Conservation (phyloP, 1,140 invertebrate genomes). For the Paralvinella palmiformis region DNA sequence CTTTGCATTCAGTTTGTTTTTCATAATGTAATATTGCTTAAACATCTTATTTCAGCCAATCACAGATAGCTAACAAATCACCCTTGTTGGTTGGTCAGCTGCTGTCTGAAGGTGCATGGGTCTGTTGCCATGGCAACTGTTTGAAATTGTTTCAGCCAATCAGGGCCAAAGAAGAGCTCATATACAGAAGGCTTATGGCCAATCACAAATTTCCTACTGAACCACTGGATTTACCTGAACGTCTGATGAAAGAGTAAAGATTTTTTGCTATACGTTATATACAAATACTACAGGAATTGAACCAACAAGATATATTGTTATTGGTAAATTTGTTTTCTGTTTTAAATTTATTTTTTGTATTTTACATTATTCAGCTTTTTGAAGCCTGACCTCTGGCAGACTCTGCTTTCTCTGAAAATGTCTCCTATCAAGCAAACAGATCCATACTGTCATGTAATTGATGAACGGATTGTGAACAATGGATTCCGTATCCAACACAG, state of each 20-base stretch:
- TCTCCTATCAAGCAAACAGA: not conserved
- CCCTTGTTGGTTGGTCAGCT: constrained; percentile 24
- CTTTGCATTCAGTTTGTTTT: too few relatives aligned
- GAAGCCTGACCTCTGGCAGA: constrained; percentile 17
- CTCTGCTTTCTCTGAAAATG: constrained; percentile 15
- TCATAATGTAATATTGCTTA: too few relatives aligned
- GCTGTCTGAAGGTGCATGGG: constrained; percentile 25
- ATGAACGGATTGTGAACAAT: constrained; percentile 23
- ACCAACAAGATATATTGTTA: too few relatives aligned
- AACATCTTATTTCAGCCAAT: too few relatives aligned
- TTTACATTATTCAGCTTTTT: not conserved
- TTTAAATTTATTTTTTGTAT: too few relatives aligned
- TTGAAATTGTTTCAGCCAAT: constrained; percentile 25
- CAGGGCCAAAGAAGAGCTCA: constrained; percentile 24
- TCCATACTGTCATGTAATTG: constrained; percentile 19
- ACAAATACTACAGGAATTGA: too few relatives aligned
- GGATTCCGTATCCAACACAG: constrained; percentile 16
- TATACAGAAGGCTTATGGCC: constrained; percentile 24
- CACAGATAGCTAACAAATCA: too few relatives aligned
- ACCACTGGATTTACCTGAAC: constrained; percentile 11
- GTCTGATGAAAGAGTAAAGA: not conserved
- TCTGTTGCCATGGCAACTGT: constrained; percentile 23
- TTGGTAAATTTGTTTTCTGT: too few relatives aligned
- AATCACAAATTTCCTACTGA: constrained; percentile 20
- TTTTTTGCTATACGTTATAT: not conserved